Conservation (phyloP, 1,140 invertebrate genomes). For the Riptortus pedestris region DNA sequence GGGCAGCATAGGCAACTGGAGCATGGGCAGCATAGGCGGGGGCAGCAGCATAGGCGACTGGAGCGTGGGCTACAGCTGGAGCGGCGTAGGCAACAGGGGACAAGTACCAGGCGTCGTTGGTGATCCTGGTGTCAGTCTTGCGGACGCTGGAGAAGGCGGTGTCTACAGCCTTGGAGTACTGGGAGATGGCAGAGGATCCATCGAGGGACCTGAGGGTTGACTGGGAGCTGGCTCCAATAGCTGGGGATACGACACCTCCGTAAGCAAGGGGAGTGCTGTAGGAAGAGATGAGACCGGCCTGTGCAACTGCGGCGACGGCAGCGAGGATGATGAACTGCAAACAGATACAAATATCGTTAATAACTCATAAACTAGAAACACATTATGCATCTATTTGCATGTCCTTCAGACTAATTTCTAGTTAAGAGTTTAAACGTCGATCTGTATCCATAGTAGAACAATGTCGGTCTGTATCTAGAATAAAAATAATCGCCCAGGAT, state of each 20-base stretch:
- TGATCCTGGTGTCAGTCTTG: slow-evolving; percentile 48
- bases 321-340: slow-evolving; percentile 40
- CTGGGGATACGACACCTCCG: slow-evolving; percentile 27
- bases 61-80: not conserved
- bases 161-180: slow-evolving; percentile 50
- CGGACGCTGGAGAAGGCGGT: slow-evolving; percentile 51
- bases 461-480: too few species aligned
- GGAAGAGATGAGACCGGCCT: too few species aligned
- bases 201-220: slow-evolving; percentile 45
- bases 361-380: not conserved
- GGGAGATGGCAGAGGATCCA: slow-evolving; percentile 45
- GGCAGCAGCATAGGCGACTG: not conserved
- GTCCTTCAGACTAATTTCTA: too few species aligned
- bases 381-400: too few species aligned
- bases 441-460: too few species aligned
- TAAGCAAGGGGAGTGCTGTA: slow-evolving; percentile 36
- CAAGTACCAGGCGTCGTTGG: slow-evolving; percentile 42
- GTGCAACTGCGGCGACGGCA: slow-evolving; percentile 18
- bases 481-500: too few species aligned
- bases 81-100: not conserved
- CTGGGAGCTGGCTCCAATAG: slow-evolving; percentile 44
- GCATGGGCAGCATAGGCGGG: not conserved
- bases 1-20: not conserved
- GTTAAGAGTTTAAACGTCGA: too few species aligned
- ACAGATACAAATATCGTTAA: slow-evolving; percentile 22